A percentile compares a stretch with the other conserved stretches of the same genome.
Conservation (phyloP, 2,888 invertebrate species). For the Syrista parreyssii region DNA sequence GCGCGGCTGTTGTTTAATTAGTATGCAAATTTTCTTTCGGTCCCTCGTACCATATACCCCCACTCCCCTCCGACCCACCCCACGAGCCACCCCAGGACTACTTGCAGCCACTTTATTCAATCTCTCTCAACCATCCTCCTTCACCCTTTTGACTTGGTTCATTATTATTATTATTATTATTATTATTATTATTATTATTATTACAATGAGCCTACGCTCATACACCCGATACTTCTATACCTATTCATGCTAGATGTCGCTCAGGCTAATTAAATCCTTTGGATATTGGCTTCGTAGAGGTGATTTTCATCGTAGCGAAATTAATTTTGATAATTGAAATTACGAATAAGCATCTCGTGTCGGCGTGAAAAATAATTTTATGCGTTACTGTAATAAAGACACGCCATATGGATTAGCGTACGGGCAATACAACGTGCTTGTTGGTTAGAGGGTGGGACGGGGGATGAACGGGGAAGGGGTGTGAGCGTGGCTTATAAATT, state of each 20-base stretch:
- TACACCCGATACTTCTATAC: background rate
- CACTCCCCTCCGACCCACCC: background rate
- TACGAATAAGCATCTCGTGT: background rate
- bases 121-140: background rate
- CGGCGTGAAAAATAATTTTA: background rate
- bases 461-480: too few relatives aligned
- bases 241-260: background rate
- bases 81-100: background rate
- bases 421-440: background rate
- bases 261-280: background rate
- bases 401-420: background rate
- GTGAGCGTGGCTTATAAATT: background rate
- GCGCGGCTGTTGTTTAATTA: slow-evolving; percentile 39
- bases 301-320: background rate
- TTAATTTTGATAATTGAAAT: background rate
- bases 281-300: background rate
- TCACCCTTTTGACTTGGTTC: slow-evolving; percentile 7
- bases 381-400: background rate
- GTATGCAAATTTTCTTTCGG: slow-evolving; percentile 41
- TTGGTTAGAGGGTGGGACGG: background rate
- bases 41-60: background rate
- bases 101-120: background rate
- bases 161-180: background rate
- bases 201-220: background rate
- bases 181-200: background rate